Evolutionary conservation across 2,113 vertebrate species (phyloP), one percentile per base, ranked within the genome.

Genomic region (Grammomys surdaster): DNA sequence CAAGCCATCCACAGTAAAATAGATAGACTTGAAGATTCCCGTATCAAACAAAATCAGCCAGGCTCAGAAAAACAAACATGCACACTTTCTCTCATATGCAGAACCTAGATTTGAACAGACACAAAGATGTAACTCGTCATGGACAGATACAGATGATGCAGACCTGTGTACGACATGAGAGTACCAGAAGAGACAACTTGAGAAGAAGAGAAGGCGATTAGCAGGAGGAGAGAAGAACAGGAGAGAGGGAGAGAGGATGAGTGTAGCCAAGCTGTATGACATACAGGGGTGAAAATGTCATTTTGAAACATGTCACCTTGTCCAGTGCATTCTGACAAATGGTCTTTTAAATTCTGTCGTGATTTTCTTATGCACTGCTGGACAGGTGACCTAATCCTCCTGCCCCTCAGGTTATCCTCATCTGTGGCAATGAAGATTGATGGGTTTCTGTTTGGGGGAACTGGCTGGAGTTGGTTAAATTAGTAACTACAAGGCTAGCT

Each of bases 391-490:
- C 69, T 84, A 48, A 58, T 63, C 54, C 48, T 22, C 46, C 24
- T 90, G 22, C 43, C 5, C 36, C 58, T 78, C 24, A 17, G 60
- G 88, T 91, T 94, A 86, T 36, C 13, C 10, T 70, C 22, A 36
- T 31, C 67, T 46, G 0, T 93, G 77, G 65, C n/a, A 81, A 54
- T 20, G 5, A 93, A 22, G 3, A 91, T 9, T 5, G 60, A 51
- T 22, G 80, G 56, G 3, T 58, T 1, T 72, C 22, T 76, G 13
- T 63, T n/a, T 36, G 28, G 3, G 3, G 69, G 81, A 93, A 75
- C 43, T 48, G 48, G 5, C 40, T 93, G 28, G n/a, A 56, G 76
- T 33, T 33, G 48, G 84, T 91, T 85, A 91, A 94, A 56, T 96
- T 51, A 84, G 14, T 91, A 80, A 92, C 54, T 78, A 78, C 5